Base-by-base conservation (phyloP, 2,888 invertebrate genomes). In the Germaria angustata region DNA sequence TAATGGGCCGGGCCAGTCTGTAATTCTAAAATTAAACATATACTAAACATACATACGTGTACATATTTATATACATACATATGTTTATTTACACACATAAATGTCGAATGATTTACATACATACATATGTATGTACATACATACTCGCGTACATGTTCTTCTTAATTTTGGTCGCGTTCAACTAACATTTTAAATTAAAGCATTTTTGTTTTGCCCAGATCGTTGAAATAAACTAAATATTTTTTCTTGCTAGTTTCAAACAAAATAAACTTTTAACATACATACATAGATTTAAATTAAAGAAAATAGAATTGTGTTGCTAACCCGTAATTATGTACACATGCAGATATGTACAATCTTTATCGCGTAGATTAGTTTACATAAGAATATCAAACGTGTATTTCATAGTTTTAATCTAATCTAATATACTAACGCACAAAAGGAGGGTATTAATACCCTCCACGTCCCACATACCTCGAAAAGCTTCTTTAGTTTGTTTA, bases 381-480 rank as follows among this genome's bases (percentile, higher is more conserved):
- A 71, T 24, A 55, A 55, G 17, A 49, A 49, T 24, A 1, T 20
- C 73, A 55, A 53, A 73, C 13, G 39, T 41, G 32, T 39, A 61
- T 51, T 73, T 73, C 8, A 53, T 57, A 71, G 46, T 63, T 72
- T 51, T 51, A 61, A 51, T 72, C 72, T 53, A 63, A 44, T 36
- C 72, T 53, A 63, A 44, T 36, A 75, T 34, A 65, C 34, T 36
- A 46, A 13, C 73, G 53, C 61, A 63, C 20, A 49, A 49, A 61
- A 17, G 13, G n/a, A n/a, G n/a, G n/a, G n/a, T n/a, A n/a, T n/a
- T 49, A 17, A 39, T 20, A 17, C 8, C 6, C n/a, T 11, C 15
- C n/a, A 15, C 28, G n/a, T 28, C 24, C 28, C n/a, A 3, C 17
- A 17, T 36, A 17, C 5, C 34, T 3, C 11, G n/a, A 44, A 4